Evolutionary conservation across 92 coral and sea anemone genomes (phyloP).

Genomic region (Parazoanthus darwini): DNA sequence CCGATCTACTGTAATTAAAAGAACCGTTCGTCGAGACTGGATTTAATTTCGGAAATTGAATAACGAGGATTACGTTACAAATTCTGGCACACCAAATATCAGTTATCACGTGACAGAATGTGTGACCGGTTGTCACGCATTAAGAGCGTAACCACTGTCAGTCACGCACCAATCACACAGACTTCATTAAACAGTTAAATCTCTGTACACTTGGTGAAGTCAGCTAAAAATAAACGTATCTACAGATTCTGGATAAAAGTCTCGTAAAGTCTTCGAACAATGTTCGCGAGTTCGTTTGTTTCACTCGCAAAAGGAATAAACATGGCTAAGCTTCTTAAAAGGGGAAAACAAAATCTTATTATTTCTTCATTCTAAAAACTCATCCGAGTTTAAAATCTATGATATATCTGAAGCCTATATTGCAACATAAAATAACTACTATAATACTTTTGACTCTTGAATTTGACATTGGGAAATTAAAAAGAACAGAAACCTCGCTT

Average conservation of each 20-base stretch:
- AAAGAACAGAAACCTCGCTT: background rate
- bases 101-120: background rate
- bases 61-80: background rate
- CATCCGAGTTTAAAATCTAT: constrained; percentile 24
- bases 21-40: background rate
- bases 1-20: too few relatives aligned
- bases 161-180: background rate
- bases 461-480: constrained; percentile 14
- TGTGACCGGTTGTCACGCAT: background rate
- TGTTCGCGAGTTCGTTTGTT: background rate
- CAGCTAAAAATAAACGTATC: constrained; percentile 31
- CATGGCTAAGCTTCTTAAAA: background rate
- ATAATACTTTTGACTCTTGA: constrained; percentile 6
- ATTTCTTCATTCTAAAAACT: background rate
- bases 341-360: background rate
- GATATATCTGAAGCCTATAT: constrained; percentile 7
- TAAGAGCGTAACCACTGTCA: background rate
- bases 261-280: constrained; percentile 2
- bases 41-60: background rate
- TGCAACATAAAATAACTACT: constrained; percentile 25
- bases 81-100: background rate
- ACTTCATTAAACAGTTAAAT: background rate
- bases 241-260: constrained; percentile 37
- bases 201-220: constrained; percentile 30
- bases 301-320: background rate